Base-by-base conservation (phyloP, 2,888 invertebrate genomes). In the Antitype chi region DNA sequence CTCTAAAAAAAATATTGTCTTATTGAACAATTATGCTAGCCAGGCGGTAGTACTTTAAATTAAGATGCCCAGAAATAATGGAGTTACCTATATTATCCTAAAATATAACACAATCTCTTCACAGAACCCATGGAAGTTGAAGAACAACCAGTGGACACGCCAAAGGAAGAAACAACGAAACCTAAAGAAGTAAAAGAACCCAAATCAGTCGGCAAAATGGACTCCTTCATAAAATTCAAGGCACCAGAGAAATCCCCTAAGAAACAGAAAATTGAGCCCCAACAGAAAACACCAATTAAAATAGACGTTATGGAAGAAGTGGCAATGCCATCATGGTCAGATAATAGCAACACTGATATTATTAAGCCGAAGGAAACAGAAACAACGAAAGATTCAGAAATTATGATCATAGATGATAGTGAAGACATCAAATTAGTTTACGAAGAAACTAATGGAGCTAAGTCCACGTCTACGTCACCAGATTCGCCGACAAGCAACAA, bases 371-470 rank as follows among this genome's bases (percentile, higher is more conserved):
- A 91, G 68, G 88, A 87, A 5, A 87, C 79, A 64, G 88, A 88
- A 23, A 81, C 76, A 0, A 89, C 63, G 25, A 85, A 84, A 62
- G 86, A 88, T 20, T 28, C 79, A 20, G 87, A 90, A 75, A 52
- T 90, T 17, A 89, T 90, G 77, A 86, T 90, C 5, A 91, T 87
- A 52, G 97, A 97, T 80, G 97, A 96, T 72, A 96, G 97, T 15
- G 97, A 97, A 89, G 97, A 97, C 87, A 97, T 97, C 43, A 96
- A 97, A 85, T 91, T 97, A 53, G 95, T 97, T 13, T 97, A 97
- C 70, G 97, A 97, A 72, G 97, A 97, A 57, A 97, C 97, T 0
- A 87, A 92, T 64, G 86, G 85, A 25, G 70, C 85, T 0, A 89
- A 87, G 74, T 85, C 88, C 0, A 53, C 76, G 0, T 89, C 87